Conservation (phyloP, 1,140 invertebrate genomes). For the Drosophila kikkawai region DNA sequence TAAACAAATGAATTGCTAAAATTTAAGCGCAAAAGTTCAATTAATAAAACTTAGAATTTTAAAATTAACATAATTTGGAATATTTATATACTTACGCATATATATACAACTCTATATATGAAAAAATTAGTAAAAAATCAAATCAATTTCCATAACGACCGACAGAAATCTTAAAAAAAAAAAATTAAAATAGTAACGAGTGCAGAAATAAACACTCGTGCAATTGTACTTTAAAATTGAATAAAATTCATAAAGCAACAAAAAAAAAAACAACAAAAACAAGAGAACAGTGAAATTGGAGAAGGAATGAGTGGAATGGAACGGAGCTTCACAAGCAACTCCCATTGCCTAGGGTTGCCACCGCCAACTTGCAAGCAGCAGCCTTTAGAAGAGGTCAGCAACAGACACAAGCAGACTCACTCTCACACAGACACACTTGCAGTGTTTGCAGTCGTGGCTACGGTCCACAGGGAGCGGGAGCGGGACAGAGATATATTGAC, state of each 20-base stretch:
- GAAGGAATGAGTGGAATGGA: slow-evolving; percentile 24
- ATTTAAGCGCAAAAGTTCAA: slow-evolving; percentile 81
- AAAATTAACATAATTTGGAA: slow-evolving; percentile 74
- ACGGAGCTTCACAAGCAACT: slow-evolving; percentile 14
- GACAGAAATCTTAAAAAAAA: slow-evolving; percentile 32
- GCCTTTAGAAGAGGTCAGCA: slow-evolving; percentile 17
- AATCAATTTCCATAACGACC: slow-evolving; percentile 62
- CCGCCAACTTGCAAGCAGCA: slow-evolving; percentile 28
- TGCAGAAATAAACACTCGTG: slow-evolving; percentile 48
- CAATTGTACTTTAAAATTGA: slow-evolving; percentile 81
- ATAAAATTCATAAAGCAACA: slow-evolving; percentile 67
- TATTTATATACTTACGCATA: slow-evolving; percentile 69
- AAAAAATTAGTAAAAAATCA: slow-evolving; percentile 57
- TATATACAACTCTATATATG: slow-evolving; percentile 64
- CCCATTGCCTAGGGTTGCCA: slow-evolving; percentile 28
- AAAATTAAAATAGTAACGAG: slow-evolving; percentile 43
- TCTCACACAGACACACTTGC: slow-evolving; percentile 21
- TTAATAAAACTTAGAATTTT: slow-evolving; percentile 82
- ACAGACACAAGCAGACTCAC: slow-evolving; percentile 38
- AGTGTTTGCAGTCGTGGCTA: slow-evolving; percentile 11
- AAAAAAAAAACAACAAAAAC: slow-evolving; percentile 25
- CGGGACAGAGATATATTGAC: slow-evolving; percentile 12
- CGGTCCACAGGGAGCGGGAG: slow-evolving; percentile 4
- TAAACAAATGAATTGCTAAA: slow-evolving; percentile 53
- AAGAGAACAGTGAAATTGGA: slow-evolving; percentile 15